Evolutionary conservation across 2,113 vertebrate genomes (phyloP).

Genomic region (Indicator maculatus): DNA sequence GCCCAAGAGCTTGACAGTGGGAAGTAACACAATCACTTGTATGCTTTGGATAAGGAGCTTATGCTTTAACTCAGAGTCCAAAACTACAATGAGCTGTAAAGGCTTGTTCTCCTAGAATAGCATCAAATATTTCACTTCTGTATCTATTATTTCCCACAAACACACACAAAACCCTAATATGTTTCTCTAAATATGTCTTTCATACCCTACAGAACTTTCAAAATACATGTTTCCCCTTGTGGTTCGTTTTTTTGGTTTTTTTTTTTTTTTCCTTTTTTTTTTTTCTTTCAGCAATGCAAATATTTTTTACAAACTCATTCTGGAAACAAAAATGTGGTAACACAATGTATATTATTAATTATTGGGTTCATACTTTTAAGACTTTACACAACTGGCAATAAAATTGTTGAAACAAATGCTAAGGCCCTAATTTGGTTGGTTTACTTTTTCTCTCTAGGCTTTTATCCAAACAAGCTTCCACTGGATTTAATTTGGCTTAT

Average conservation of each 20-base stretch:
- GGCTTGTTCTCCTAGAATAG: neutral
- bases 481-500: neutral
- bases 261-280: neutral
- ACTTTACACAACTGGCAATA: neutral
- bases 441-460: neutral
- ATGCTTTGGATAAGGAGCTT: neutral
- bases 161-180: accelerated
- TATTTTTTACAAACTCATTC: neutral
- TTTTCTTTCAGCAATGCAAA: neutral
- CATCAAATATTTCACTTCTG: neutral
- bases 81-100: neutral
- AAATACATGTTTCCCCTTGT: neutral
- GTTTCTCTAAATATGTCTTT: neutral
- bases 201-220: neutral
- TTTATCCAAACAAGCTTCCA: neutral
- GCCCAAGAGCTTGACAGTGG: neutral
- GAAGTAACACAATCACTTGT: neutral
- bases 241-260: neutral
- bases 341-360: neutral
- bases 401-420: neutral
- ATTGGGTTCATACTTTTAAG: neutral
- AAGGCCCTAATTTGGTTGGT: neutral
- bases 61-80: neutral
- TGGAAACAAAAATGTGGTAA: neutral
- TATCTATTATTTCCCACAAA: neutral